Conservation (phyloP, 2,888 invertebrate species). For the Coremacera marginata region DNA sequence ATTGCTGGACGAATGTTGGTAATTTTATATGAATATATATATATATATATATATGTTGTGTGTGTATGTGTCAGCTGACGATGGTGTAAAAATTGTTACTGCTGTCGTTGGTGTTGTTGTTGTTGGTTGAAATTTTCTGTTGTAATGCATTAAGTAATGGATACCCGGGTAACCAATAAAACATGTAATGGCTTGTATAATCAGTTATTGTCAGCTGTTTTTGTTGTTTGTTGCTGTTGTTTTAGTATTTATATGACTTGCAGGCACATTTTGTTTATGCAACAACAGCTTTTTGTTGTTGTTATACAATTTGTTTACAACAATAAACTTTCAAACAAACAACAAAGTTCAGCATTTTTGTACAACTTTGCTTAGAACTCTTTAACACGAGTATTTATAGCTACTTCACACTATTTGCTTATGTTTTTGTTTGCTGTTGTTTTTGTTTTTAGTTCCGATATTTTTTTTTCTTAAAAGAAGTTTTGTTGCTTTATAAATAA, state of each 20-base stretch:
- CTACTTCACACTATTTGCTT: not conserved
- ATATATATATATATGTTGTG: not conserved
- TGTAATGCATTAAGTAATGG: constrained; percentile 12
- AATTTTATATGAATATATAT: not conserved
- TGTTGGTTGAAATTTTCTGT: not conserved
- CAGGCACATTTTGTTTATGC: too few species aligned
- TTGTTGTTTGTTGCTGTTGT: constrained; percentile 19
- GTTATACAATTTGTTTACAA: constrained; percentile 13
- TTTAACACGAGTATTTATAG: not conserved
- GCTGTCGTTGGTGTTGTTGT: not conserved
- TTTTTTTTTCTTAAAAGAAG: not conserved
- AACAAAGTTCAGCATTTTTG: not conserved
- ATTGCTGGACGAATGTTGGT: constrained; percentile 7
- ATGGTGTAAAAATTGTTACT: not conserved
- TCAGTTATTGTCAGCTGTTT: constrained; percentile 44
- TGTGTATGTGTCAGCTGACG: not conserved
- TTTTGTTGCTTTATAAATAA: not conserved
- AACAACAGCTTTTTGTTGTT: constrained; percentile 3
- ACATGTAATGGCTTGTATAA: constrained; percentile 53
- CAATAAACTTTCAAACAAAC: not conserved
- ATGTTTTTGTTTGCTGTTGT: not conserved
- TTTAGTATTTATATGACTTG: not conserved
- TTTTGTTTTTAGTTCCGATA: not conserved
- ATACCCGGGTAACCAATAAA: constrained; percentile 47
- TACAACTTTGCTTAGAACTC: not conserved